A percentile compares a stretch with the other conserved stretches of the same genome.
phyloP scores from a whole-genome alignment of 2,113 vertebrate genomes.

The Calonectris borealis region DNA sequence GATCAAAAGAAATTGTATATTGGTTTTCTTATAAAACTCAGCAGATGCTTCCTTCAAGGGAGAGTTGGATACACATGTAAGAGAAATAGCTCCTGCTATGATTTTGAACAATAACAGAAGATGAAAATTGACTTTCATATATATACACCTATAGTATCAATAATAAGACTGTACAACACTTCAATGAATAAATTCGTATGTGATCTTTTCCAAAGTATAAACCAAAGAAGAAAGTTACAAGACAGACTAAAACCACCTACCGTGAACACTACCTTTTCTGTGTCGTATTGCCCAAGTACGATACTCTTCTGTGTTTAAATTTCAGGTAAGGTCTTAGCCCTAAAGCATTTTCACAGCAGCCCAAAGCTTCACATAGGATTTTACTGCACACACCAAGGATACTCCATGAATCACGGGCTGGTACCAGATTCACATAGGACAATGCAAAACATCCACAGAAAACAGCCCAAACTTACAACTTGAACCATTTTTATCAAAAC shows the following conservation, averaged over 20 bases:
- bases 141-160: neutral
- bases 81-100: neutral
- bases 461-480: neutral
- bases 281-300: neutral
- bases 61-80: neutral
- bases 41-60: neutral
- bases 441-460: neutral
- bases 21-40: neutral
- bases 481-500: neutral
- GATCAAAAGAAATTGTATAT: neutral
- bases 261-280: neutral
- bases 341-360: neutral
- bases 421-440: neutral
- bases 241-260: neutral
- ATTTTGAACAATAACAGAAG: neutral
- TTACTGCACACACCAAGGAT: neutral
- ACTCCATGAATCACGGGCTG: neutral
- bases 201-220: neutral
- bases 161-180: neutral
- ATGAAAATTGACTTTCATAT: neutral
- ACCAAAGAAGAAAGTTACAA: neutral
- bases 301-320: neutral
- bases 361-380: neutral
- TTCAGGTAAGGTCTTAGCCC: neutral
- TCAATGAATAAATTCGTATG: neutral